Conservation (phyloP, 1,140 invertebrate species). For the Dryas iulia region DNA sequence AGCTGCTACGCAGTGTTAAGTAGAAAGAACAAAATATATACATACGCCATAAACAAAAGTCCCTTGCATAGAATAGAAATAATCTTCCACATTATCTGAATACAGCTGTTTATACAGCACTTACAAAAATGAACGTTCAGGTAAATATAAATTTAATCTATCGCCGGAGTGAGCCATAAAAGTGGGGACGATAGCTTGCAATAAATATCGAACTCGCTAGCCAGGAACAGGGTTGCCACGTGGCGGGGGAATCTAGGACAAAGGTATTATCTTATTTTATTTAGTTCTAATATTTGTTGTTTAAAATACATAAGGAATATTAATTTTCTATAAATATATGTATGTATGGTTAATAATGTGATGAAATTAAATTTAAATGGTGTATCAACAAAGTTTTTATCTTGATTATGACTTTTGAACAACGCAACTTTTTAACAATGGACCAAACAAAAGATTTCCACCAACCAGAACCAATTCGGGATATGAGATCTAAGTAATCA, state of each 20-base stretch:
- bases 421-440: too few species aligned
- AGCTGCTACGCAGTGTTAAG: not conserved
- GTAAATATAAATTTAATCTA: slow-evolving; percentile 29
- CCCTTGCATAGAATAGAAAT: not conserved
- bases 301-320: too few species aligned
- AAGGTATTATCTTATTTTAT: not conserved
- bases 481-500: too few species aligned
- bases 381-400: too few species aligned
- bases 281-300: too few species aligned
- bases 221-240: slow-evolving; percentile 10
- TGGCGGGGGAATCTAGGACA: not conserved
- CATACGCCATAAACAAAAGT: not conserved
- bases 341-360: too few species aligned
- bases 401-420: too few species aligned
- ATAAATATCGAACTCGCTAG: slow-evolving; percentile 23
- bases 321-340: too few species aligned
- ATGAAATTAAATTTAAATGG: too few species aligned
- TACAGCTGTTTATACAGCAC: slow-evolving; percentile 14
- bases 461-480: too few species aligned
- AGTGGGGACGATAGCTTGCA: slow-evolving; percentile 16
- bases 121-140: slow-evolving; percentile 21
- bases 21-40: not conserved
- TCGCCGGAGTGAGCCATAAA: slow-evolving; percentile 24
- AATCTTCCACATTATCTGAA: not conserved
- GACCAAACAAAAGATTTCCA: too few species aligned